A percentile compares a stretch with the other conserved stretches of the same genome.
phyloP scores from a whole-genome alignment of 2,888 invertebrate genomes.

The Zygothrica quintamaculata region DNA sequence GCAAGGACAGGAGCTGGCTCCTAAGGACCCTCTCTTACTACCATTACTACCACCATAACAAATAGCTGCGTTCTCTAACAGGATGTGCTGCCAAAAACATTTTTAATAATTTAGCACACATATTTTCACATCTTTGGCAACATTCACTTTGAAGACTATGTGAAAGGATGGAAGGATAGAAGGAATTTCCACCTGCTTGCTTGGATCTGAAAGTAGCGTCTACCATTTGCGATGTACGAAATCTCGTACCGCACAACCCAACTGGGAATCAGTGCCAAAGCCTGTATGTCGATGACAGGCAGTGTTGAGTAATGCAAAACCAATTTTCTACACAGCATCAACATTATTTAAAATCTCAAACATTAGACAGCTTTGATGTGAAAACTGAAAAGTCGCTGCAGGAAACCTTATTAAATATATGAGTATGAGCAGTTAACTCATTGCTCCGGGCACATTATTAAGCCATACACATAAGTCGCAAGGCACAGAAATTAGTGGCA shows the following conservation, averaged over 20 bases:
- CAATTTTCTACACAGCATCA: slow-evolving; percentile 61
- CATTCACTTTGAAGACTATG: slow-evolving; percentile 69
- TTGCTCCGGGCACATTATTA: slow-evolving; percentile 48
- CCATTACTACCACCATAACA: slow-evolving; percentile 41
- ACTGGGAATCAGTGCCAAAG: slow-evolving; percentile 1
- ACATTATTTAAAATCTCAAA: slow-evolving; percentile 65
- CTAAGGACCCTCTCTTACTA: no score
- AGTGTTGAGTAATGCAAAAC: slow-evolving; percentile 76
- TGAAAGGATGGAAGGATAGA: slow-evolving; percentile 45
- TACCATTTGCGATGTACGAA: slow-evolving; percentile 6
- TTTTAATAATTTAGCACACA: slow-evolving; percentile 76
- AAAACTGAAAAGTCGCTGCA: slow-evolving; percentile 69
- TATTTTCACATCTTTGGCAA: slow-evolving; percentile 66
- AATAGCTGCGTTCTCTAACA: slow-evolving; percentile 65
- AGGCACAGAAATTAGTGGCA: slow-evolving; percentile 68
- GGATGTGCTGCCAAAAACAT: slow-evolving; percentile 71
- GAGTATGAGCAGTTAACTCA: slow-evolving; percentile 48
- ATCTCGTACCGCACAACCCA: neutral
- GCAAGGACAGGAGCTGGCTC: slow-evolving; percentile 43
- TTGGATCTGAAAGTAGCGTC: slow-evolving; percentile 7
- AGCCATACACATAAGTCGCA: slow-evolving; percentile 47
- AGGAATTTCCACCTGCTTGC: slow-evolving; percentile 45
- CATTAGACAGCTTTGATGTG: slow-evolving; percentile 66
- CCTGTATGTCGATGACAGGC: slow-evolving; percentile 33
- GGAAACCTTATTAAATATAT: slow-evolving; percentile 48